These are phyloP conservation scores for Semaprochilodus insignis DNA, from an alignment of 2,797 vertebrate genomes.

Conservation along the genomic window DNA sequence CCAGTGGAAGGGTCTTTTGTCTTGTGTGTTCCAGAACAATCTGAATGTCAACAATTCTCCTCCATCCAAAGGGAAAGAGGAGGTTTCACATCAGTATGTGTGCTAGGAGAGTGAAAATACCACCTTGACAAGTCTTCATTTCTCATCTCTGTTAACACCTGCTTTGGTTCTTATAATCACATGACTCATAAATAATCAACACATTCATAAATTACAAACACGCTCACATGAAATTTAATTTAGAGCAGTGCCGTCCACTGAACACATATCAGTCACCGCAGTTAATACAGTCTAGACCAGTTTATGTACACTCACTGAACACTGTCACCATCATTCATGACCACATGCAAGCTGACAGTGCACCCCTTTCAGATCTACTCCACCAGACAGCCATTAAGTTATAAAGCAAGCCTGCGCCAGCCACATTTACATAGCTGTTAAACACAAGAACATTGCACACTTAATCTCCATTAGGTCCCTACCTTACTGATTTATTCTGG, in stretches of 20 bases:
- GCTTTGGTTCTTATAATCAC: slow-evolving; percentile 6
- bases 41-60: slow-evolving; percentile 32
- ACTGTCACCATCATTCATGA: not conserved
- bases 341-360: not conserved
- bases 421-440: slow-evolving; percentile 8
- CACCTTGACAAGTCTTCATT: slow-evolving; percentile 3
- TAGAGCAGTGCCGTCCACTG: not conserved
- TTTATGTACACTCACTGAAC: not conserved
- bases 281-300: slow-evolving; percentile 1
- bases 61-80: slow-evolving; percentile 8
- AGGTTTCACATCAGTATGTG: not conserved
- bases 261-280: not conserved
- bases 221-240: not conserved
- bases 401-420: not conserved
- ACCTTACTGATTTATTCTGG: slow-evolving; percentile 26
- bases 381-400: not conserved
- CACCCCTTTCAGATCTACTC: not conserved
- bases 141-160: slow-evolving; percentile 7
- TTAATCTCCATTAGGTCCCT: slow-evolving; percentile 7
- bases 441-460: not conserved
- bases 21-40: slow-evolving; percentile 31
- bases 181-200: not conserved
- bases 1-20: slow-evolving; percentile 51
- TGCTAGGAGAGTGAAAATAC: not conserved
- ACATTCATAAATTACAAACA: slow-evolving; percentile 12